These are phyloP conservation scores for Brenthis hecate DNA, from an alignment of 2,888 invertebrate genomes.

Conservation along the genomic window DNA sequence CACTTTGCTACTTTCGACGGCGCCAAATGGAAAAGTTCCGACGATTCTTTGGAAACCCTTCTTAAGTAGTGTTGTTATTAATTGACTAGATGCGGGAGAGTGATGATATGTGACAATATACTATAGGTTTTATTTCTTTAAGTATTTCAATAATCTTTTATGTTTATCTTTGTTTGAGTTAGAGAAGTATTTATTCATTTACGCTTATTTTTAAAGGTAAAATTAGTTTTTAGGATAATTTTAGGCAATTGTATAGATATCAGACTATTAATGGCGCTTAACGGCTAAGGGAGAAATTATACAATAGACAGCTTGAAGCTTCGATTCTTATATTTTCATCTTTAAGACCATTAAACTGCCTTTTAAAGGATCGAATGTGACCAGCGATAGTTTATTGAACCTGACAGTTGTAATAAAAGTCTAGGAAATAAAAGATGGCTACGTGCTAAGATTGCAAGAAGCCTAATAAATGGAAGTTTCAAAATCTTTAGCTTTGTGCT, in stretches of 20 bases:
- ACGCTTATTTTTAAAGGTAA: too few relatives aligned
- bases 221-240: too few relatives aligned
- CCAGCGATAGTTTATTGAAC: neutral
- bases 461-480: neutral
- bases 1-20: slow-evolving; percentile 22
- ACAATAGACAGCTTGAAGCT: too few relatives aligned
- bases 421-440: slow-evolving; percentile 2
- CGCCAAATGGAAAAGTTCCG: slow-evolving; percentile 23
- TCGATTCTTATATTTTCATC: too few relatives aligned
- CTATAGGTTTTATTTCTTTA: too few relatives aligned
- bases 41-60: slow-evolving; percentile 21
- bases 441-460: neutral
- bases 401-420: neutral
- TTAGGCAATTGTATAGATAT: too few relatives aligned
- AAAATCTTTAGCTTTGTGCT: neutral
- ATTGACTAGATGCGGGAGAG: slow-evolving; percentile 16
- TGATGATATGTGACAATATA: neutral
- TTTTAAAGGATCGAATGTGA: slow-evolving; percentile 3
- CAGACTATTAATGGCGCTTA: too few relatives aligned
- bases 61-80: slow-evolving; percentile 28
- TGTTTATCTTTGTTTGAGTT: neutral
- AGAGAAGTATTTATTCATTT: too few relatives aligned
- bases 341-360: too few relatives aligned
- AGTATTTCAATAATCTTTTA: too few relatives aligned
- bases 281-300: too few relatives aligned